phyloP scores from a whole-genome alignment of 1,140 invertebrate species.

The Drosophila setifemur region DNA sequence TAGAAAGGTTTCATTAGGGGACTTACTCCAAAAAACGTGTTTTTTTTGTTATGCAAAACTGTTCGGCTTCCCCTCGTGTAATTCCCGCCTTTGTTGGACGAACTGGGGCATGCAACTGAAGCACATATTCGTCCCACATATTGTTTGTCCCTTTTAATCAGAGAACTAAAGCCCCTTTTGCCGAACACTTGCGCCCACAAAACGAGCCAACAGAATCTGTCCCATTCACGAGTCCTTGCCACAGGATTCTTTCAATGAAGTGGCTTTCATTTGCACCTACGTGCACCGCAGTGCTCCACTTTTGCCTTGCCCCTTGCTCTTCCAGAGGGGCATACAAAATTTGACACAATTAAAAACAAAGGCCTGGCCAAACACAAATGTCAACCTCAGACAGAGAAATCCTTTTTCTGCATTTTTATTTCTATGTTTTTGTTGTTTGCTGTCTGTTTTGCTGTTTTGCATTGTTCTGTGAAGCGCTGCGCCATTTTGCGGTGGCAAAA shows the following conservation, averaged over 20 bases:
- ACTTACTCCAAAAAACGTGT: not conserved
- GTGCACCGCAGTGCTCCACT: conserved; percentile 56
- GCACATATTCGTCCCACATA: conserved; percentile 21
- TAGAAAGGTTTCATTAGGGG: no score
- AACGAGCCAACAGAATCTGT: not conserved
- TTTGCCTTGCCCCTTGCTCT: conserved; percentile 6
- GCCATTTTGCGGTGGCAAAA: conserved; percentile 66
- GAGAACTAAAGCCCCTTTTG: conserved; percentile 21
- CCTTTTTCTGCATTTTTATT: conserved; percentile 26
- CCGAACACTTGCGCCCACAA: not conserved
- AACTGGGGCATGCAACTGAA: conserved; percentile 39
- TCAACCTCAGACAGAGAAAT: conserved; percentile 65
- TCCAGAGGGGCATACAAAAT: conserved; percentile 33
- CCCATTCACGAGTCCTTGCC: conserved; percentile 11
- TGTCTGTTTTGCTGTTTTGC: conserved; percentile 46
- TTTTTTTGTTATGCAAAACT: not conserved
- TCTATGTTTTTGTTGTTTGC: not conserved
- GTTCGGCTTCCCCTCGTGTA: not conserved
- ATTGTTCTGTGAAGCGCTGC: conserved; percentile 69
- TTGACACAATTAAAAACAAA: conserved; percentile 79
- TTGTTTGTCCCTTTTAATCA: conserved; percentile 38
- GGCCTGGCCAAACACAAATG: conserved; percentile 56
- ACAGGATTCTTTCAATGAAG: conserved; percentile 48
- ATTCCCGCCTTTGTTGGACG: conserved; percentile 12
- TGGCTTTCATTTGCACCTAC: conserved; percentile 51